phyloP scores from a whole-genome alignment of 1,140 invertebrate species.

The Leptonema lineaticorne region DNA sequence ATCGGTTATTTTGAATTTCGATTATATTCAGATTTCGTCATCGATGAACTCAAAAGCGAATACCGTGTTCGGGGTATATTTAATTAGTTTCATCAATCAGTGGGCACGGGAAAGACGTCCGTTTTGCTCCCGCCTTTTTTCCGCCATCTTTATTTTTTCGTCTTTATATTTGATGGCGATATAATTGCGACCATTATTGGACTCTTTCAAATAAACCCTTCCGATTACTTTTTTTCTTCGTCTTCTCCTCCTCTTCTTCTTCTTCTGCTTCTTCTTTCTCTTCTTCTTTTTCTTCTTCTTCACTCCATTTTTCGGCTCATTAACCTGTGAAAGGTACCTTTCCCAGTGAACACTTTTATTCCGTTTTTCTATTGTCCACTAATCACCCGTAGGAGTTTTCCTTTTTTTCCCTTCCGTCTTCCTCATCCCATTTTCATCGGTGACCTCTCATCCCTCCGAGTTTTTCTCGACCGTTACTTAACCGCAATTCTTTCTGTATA shows the following conservation, averaged over 20 bases:
- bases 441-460: too few relatives aligned
- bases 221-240: constrained; percentile 22
- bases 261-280: constrained; percentile 2
- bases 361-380: constrained; percentile 24
- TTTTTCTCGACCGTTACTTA: constrained; percentile 6
- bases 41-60: neutral
- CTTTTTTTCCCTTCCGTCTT: neutral
- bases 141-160: neutral
- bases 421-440: too few relatives aligned
- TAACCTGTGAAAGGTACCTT: constrained; percentile 23
- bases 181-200: constrained; percentile 23
- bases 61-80: neutral
- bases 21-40: too few relatives aligned
- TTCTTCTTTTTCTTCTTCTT: constrained; percentile 2
- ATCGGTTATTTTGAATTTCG: too few relatives aligned
- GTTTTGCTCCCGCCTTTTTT: neutral
- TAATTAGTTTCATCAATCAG: constrained; percentile 19
- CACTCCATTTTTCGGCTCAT: constrained; percentile 23
- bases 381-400: constrained; percentile 14
- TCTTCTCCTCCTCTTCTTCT: neutral
- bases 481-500: neutral
- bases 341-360: constrained; percentile 18
- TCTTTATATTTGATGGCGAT: constrained; percentile 11
- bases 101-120: neutral
- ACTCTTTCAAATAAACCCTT: constrained; percentile 21